Evolutionary conservation across 2,113 vertebrate genomes (phyloP), one percentile per base, ranked within the genome.

Genomic region (Mormyrus lacerda): DNA sequence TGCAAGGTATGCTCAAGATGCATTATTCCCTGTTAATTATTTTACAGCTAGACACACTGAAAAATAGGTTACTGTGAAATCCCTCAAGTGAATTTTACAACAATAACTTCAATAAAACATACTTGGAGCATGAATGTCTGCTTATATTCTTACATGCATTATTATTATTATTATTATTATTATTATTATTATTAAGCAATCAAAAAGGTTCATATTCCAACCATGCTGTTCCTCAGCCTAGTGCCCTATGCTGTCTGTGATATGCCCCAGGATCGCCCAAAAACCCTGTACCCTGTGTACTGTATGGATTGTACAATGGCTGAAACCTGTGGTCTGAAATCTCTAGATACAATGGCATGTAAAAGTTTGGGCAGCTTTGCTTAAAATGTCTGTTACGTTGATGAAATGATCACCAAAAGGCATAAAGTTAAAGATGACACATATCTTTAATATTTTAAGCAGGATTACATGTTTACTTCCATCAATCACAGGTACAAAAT

Each of bases 31-130:
- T 89, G 88, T 83, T 55, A 55, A 89, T 50, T 85, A 85, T 61
- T n/a, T 53, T 85, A 79, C 85, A 61, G 13, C 82, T 84, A 61
- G 15, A 53, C 48, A 83, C 48, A 89, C 48, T 55, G 35, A 53
- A 82, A 48, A 84, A 85, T n/a, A 61, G 61, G 55, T 27, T 61
- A 89, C 31, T 31, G 89, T 86, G 82, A 55, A 89, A 86, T 85
- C 45, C 82, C 42, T 31, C 82, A 89, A 51, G 42, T 69, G 13
- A 31, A 85, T 85, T 85, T 85, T 50, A 61, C 89, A 86, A 51
- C 83, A 55, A 55, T 85, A 9, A 31, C 69, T 89, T 85, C 9
- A 31, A 85, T 89, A 85, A 89, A 85, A 48, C 76, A 84, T 85
- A 2, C 58, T 69, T 89, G 6, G 82, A 50, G 82, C 89, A 69